Evolutionary conservation across 2,113 vertebrate species (phyloP).

Genomic region (Acanthisitta chloris): DNA sequence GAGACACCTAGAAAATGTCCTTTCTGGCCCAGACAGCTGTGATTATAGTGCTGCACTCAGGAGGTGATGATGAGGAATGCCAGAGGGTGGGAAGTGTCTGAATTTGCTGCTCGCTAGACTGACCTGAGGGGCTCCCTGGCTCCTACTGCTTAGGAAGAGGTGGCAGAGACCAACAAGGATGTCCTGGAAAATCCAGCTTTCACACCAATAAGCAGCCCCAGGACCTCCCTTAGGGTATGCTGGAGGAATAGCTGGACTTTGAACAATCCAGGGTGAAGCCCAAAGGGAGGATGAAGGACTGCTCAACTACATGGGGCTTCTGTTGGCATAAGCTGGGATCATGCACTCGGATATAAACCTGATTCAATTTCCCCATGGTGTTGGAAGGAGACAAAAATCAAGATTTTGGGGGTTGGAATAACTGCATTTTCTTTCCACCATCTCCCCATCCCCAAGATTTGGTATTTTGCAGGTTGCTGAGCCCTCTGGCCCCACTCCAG

Average conservation of each 20-base stretch:
- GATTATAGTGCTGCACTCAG: background rate
- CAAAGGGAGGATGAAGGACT: background rate
- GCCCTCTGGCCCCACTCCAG: conserved; percentile 6
- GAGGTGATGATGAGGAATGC: background rate
- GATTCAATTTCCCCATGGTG: background rate
- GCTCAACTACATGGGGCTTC: accelerated
- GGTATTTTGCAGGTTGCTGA: background rate
- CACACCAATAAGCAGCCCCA: background rate
- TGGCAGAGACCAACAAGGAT: background rate
- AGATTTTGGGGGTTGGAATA: background rate
- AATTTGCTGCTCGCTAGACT: background rate
- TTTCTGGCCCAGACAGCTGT: no score
- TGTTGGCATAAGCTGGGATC: background rate
- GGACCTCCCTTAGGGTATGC: background rate
- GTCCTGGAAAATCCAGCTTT: accelerated
- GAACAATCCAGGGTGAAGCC: accelerated
- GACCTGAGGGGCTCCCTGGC: background rate
- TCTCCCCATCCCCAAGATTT: background rate
- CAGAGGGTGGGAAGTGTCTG: accelerated
- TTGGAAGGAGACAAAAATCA: background rate
- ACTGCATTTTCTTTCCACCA: background rate
- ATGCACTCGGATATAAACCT: background rate
- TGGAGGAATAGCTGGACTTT: background rate
- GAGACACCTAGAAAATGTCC: background rate
- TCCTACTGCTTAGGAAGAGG: background rate